phyloP scores from a whole-genome alignment of 2,888 invertebrate species.

The Cremastinae sp. region DNA sequence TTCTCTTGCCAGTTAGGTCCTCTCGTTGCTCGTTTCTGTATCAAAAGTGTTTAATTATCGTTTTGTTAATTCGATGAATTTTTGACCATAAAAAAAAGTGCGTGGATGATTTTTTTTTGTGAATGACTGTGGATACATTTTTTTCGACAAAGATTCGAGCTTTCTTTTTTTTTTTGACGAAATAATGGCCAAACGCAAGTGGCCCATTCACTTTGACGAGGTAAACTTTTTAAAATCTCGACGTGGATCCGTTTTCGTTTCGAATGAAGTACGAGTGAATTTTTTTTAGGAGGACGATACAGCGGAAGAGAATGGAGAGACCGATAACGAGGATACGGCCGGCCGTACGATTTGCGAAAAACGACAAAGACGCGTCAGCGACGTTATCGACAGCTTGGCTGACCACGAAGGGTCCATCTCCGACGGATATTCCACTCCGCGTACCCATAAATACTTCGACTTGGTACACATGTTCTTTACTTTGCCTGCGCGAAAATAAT shows the following conservation, averaged over 20 bases:
- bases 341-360: slow-evolving; percentile 49
- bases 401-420: slow-evolving; percentile 49
- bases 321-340: slow-evolving; percentile 25
- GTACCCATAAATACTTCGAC: slow-evolving; percentile 47
- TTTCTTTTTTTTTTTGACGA: not conserved
- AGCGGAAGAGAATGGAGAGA: slow-evolving; percentile 23
- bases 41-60: no score
- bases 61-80: no score
- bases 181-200: slow-evolving; percentile 49
- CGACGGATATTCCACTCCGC: slow-evolving; percentile 61
- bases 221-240: no score
- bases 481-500: no score
- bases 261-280: not conserved
- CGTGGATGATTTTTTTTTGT: no score
- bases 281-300: slow-evolving; percentile 24
- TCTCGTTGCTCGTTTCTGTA: no score
- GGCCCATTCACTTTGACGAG: slow-evolving; percentile 30
- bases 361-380: slow-evolving; percentile 67
- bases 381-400: slow-evolving; percentile 71
- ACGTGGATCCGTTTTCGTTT: not conserved
- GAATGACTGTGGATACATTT: no score
- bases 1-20: no score
- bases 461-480: slow-evolving; percentile 52
- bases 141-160: no score
- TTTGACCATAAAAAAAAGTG: no score